Evolutionary conservation across 2,113 vertebrate species (phyloP).

Genomic region (Mus pahari): DNA sequence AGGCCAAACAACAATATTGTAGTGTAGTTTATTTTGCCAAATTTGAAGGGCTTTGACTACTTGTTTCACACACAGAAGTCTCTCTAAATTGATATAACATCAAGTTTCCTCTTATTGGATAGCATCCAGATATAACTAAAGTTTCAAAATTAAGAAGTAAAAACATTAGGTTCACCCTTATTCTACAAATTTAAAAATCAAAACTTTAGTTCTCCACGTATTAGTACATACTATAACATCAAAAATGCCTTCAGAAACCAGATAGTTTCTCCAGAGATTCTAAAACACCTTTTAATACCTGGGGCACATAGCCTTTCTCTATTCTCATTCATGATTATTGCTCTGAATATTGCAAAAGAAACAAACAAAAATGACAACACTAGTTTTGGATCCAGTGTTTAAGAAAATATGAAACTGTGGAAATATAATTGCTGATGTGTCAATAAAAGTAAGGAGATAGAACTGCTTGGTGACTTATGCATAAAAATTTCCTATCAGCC

Average conservation of each 20-base stretch:
- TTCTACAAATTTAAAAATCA: neutral
- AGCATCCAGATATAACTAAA: neutral
- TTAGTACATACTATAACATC: neutral
- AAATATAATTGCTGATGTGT: neutral
- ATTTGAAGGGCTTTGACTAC: neutral
- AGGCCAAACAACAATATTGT: neutral
- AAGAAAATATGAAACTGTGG: neutral
- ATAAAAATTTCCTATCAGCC: neutral
- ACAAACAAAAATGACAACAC: neutral
- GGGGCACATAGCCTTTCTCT: neutral
- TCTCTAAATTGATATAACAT: constrained; percentile 34
- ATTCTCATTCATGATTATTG: neutral
- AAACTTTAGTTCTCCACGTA: neutral
- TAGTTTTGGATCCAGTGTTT: neutral
- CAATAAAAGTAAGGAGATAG: neutral
- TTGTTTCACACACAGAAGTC: neutral
- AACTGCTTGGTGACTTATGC: neutral
- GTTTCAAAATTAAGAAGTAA: constrained; percentile 14
- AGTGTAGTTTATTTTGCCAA: neutral
- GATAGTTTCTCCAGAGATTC: neutral
- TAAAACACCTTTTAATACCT: neutral
- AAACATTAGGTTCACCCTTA: constrained; percentile 13
- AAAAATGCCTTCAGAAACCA: neutral
- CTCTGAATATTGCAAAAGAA: neutral
- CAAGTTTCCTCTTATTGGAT: neutral